These are phyloP conservation scores for Seriola aureovittata DNA, from an alignment of 2,113 vertebrate genomes.

Conservation along the genomic window DNA sequence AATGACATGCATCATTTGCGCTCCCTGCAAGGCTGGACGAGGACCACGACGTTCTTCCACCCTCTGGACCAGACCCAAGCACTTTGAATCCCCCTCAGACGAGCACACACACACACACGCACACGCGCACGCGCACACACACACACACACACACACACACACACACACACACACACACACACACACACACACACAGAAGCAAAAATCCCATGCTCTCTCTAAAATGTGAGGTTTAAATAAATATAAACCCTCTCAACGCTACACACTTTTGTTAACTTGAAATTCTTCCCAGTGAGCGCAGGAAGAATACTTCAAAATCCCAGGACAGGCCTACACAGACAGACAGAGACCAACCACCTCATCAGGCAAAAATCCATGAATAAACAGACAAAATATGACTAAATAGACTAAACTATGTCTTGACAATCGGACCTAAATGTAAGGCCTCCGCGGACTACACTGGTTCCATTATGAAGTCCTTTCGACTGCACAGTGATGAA, in stretches of 20 bases:
- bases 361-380: constrained; percentile 37
- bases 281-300: background rate
- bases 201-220: constrained; percentile 7
- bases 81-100: background rate
- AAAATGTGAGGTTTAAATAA: constrained; percentile 30
- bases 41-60: constrained; percentile 27
- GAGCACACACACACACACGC: background rate
- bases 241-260: constrained; percentile 17
- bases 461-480: background rate
- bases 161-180: constrained; percentile 10
- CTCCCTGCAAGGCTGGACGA: constrained; percentile 53
- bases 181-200: constrained; percentile 11
- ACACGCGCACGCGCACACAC: background rate
- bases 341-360: constrained; percentile 22
- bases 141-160: too few species aligned
- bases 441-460: constrained; percentile 6
- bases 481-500: background rate
- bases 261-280: constrained; percentile 8
- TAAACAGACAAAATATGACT: constrained; percentile 21
- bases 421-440: background rate
- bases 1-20: constrained; percentile 72
- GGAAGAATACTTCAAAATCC: constrained; percentile 24
- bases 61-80: constrained; percentile 44
- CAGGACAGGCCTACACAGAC: constrained; percentile 20
- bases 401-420: constrained; percentile 43